These are phyloP conservation scores for Melipona bicolor DNA, from an alignment of 2,888 invertebrate species.

Conservation along the genomic window DNA sequence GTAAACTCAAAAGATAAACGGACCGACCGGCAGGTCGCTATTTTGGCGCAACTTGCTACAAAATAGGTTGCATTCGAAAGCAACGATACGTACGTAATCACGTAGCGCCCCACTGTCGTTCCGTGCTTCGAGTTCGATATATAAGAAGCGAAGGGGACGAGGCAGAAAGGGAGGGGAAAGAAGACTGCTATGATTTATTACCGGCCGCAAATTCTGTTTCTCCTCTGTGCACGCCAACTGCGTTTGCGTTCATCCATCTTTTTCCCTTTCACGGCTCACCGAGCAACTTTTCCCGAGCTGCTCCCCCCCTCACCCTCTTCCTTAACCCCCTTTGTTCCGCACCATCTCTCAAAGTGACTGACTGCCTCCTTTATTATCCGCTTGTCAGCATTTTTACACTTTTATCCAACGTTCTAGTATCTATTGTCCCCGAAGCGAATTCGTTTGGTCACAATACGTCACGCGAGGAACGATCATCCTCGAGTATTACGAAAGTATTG, in stretches of 20 bases:
- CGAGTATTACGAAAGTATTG: slow-evolving; percentile 41
- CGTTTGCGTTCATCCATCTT: slow-evolving; percentile 84
- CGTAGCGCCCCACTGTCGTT: slow-evolving; percentile 63
- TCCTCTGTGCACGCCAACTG: slow-evolving; percentile 81
- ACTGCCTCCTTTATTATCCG: slow-evolving; percentile 84
- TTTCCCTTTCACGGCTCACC: slow-evolving; percentile 83
- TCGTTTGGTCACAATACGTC: slow-evolving; percentile 72
- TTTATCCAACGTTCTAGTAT: slow-evolving; percentile 80
- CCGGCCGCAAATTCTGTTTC: slow-evolving; percentile 83
- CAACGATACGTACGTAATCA: slow-evolving; percentile 63
- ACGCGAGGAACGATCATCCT: slow-evolving; percentile 51
- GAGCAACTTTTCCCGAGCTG: slow-evolving; percentile 70
- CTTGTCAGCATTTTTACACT: slow-evolving; percentile 84
- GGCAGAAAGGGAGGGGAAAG: slow-evolving; percentile 67
- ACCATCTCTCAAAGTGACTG: slow-evolving; percentile 84
- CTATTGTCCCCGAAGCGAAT: slow-evolving; percentile 72
- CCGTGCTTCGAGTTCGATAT: slow-evolving; percentile 47
- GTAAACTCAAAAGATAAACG: background rate
- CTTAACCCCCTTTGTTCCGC: slow-evolving; percentile 79
- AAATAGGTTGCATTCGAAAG: slow-evolving; percentile 52
- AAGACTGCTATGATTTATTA: slow-evolving; percentile 83
- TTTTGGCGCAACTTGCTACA: slow-evolving; percentile 49
- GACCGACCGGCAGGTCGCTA: background rate
- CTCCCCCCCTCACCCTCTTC: slow-evolving; percentile 56
- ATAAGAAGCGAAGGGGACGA: slow-evolving; percentile 62